These are phyloP conservation scores for Ctenomys sociabilis DNA, from an alignment of 2,113 vertebrate genomes.

Conservation along the genomic window DNA sequence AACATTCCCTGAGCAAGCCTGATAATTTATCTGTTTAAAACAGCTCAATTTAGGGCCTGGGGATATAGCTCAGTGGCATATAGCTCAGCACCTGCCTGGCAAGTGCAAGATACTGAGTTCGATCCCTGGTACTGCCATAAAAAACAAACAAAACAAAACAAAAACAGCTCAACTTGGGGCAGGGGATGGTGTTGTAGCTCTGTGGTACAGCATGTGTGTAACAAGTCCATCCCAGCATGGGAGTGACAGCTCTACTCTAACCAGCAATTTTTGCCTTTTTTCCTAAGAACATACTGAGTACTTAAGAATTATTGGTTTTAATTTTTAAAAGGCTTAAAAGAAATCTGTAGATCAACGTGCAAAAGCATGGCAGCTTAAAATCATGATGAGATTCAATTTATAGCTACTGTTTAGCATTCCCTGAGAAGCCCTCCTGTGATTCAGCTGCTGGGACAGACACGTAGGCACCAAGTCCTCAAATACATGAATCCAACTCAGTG, in stretches of 20 bases:
- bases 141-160: too few relatives aligned
- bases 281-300: not conserved
- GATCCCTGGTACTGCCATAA: too few relatives aligned
- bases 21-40: not conserved
- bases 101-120: too few relatives aligned
- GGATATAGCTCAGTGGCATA: not conserved
- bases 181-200: not conserved
- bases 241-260: not conserved
- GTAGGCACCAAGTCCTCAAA: not conserved
- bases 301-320: not conserved
- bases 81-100: too few relatives aligned
- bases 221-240: not conserved
- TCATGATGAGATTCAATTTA: too few relatives aligned
- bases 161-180: too few relatives aligned
- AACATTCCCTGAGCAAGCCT: not conserved
- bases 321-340: not conserved
- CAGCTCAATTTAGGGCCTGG: not conserved
- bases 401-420: not conserved
- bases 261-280: not conserved
- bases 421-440: not conserved
- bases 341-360: not conserved
- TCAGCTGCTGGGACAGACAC: not conserved
- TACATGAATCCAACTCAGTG: not conserved
- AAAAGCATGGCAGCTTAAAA: not conserved
- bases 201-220: not conserved